Conservation (phyloP, 2,797 vertebrate species). For the Sarcophilus harrisii region DNA sequence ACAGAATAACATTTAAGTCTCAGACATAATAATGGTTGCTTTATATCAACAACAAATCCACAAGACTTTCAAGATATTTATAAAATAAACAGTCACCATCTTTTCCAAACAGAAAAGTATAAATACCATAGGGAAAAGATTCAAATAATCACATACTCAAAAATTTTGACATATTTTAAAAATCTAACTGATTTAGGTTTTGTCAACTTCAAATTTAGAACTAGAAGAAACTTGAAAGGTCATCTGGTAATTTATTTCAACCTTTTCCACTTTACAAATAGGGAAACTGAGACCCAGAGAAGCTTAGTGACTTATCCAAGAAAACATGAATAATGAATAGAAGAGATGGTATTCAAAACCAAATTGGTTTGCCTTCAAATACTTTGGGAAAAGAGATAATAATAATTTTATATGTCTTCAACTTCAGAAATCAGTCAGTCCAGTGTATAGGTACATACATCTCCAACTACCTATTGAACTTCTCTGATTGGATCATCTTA, state of each 20-base stretch:
- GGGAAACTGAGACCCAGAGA: background rate
- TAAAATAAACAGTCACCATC: background rate
- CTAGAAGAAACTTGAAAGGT: background rate
- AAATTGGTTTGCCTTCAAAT: background rate
- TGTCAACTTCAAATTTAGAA: background rate
- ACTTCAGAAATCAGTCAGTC: background rate
- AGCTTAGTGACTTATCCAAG: background rate
- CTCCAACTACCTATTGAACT: background rate
- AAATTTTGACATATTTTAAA: background rate
- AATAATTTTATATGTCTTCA: background rate
- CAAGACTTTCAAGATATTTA: background rate
- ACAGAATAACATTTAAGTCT: background rate
- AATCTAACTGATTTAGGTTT: background rate
- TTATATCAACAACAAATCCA: background rate
- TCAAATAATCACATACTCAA: background rate
- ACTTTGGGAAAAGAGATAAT: background rate
- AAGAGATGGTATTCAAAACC: background rate
- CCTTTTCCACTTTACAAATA: background rate
- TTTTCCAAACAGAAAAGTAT: background rate
- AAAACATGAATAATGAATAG: background rate
- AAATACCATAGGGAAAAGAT: background rate
- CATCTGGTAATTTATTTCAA: background rate
- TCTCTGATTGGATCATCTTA: background rate
- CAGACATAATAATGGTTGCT: background rate
- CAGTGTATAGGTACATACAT: background rate